Evolutionary conservation across 1,140 invertebrate species (phyloP).

Genomic region (Metaphire vulgaris): DNA sequence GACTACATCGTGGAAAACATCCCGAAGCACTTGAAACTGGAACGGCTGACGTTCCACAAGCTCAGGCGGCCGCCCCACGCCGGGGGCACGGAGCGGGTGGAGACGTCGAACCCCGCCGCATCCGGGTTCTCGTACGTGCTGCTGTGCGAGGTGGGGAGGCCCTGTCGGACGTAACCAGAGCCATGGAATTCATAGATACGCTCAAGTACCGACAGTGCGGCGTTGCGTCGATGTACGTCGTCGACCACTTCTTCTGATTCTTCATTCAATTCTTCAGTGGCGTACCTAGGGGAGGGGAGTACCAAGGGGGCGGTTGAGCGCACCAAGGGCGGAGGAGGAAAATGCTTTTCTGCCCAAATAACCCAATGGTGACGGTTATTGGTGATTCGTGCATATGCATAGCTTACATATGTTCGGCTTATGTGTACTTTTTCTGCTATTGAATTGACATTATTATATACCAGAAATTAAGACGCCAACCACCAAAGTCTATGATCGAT

Average conservation of each 20-base stretch:
- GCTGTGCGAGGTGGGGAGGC: conserved; percentile 39
- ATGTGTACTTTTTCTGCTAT: too few relatives aligned
- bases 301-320: too few relatives aligned
- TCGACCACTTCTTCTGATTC: conserved; percentile 38
- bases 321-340: too few relatives aligned
- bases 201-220: conserved; percentile 37
- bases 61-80: neutral
- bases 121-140: conserved; percentile 33
- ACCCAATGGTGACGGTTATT: too few relatives aligned
- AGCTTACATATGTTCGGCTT: too few relatives aligned
- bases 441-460: too few relatives aligned
- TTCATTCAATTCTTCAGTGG: too few relatives aligned
- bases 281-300: too few relatives aligned
- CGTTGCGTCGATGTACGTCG: conserved; percentile 37
- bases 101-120: neutral
- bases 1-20: conserved; percentile 39
- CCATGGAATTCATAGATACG: conserved; percentile 36
- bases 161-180: conserved; percentile 33
- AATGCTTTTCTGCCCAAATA: too few relatives aligned
- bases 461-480: too few relatives aligned
- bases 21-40: conserved; percentile 35
- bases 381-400: too few relatives aligned
- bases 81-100: neutral
- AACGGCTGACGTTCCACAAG: conserved; percentile 38
- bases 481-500: too few relatives aligned